Percentiles rank a stretch among this genome's conserved stretches.
phyloP scores from a whole-genome alignment of 2,888 invertebrate genomes.

The Rhagium mordax region DNA sequence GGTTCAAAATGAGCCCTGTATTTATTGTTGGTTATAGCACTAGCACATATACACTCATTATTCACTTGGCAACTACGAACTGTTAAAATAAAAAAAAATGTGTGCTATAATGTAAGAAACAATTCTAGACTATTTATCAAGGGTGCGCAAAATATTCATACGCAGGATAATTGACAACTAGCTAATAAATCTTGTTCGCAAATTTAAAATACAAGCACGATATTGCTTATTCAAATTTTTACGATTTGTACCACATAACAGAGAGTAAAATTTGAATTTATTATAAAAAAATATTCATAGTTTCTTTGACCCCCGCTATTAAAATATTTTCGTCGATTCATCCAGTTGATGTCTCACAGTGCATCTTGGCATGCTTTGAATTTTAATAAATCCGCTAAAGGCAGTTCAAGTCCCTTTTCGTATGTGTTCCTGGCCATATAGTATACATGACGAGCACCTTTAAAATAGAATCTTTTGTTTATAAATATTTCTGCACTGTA shows the following conservation, averaged over 20 bases:
- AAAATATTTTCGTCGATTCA: constrained; percentile 13
- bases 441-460: background rate
- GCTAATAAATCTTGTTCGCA: no score
- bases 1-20: no score
- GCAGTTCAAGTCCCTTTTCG: background rate
- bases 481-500: background rate
- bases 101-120: no score
- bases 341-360: constrained; percentile 6
- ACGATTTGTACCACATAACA: background rate
- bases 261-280: background rate
- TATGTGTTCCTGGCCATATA: background rate
- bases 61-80: no score
- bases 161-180: no score
- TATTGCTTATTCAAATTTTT: background rate
- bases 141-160: no score
- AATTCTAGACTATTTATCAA: no score
- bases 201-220: background rate
- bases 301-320: constrained; percentile 4
- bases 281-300: constrained; percentile 3
- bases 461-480: constrained; percentile 10
- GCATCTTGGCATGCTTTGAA: constrained; percentile 12
- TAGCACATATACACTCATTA: no score
- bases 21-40: no score
- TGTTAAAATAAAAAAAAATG: no score
- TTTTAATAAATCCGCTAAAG: constrained; percentile 17